A percentile compares a stretch with the other conserved stretches of the same genome.
Evolutionary conservation across 2,113 vertebrate genomes (phyloP).

Genomic region (Chascanopsetta lugubris): DNA sequence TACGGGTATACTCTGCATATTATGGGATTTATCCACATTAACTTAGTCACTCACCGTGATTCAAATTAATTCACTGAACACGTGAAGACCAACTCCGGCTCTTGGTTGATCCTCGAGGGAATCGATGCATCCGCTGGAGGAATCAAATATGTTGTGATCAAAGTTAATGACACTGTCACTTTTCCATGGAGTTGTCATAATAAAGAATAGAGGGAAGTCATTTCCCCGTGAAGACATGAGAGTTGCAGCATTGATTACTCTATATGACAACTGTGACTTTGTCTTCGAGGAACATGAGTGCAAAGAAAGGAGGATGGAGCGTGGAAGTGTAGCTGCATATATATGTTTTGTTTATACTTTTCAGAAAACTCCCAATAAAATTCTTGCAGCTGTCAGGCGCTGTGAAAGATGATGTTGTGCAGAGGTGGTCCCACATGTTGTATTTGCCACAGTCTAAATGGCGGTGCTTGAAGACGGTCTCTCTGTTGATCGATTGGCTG

Average conservation of each 20-base stretch:
- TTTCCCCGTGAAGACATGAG: slow-evolving; percentile 20
- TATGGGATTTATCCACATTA: neutral
- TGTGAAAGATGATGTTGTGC: neutral
- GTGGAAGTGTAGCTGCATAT: neutral
- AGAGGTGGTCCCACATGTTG: slow-evolving; percentile 3
- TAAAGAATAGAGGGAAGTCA: slow-evolving; percentile 5
- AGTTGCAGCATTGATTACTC: slow-evolving; percentile 20
- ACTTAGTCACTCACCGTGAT: no score
- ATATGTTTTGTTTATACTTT: neutral
- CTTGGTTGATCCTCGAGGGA: neutral
- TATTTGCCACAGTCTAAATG: slow-evolving; percentile 23
- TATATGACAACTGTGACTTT: slow-evolving; percentile 11
- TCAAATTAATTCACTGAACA: neutral
- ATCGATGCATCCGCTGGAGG: slow-evolving; percentile 18
- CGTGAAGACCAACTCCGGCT: neutral
- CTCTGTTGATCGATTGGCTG: slow-evolving; percentile 46
- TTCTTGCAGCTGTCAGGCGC: neutral
- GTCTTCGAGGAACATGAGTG: neutral
- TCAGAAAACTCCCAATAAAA: neutral
- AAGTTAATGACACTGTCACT: slow-evolving; percentile 32
- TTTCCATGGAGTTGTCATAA: slow-evolving; percentile 5
- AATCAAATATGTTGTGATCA: slow-evolving; percentile 30
- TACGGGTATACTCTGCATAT: neutral
- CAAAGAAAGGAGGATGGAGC: neutral
- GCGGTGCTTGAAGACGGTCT: slow-evolving; percentile 3